Evolutionary conservation across 2,113 vertebrate species (phyloP), one percentile per base, ranked within the genome.

Genomic region (Nematolebias whitei): DNA sequence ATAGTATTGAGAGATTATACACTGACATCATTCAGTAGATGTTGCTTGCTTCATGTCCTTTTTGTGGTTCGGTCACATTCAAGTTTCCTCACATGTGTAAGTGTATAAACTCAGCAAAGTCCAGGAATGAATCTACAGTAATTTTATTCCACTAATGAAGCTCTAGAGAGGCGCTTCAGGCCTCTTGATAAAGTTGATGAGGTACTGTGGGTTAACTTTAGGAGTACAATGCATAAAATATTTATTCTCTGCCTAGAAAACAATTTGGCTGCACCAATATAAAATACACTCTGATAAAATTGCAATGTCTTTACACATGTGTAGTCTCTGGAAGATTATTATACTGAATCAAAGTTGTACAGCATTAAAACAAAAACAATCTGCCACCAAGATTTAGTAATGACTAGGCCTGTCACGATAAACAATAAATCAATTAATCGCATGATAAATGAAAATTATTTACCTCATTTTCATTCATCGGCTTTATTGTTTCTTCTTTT

Each of bases 1-100:
- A 92, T 91, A 89, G 86, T 85, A 84, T 90, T 87, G 87, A 92
- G 88, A 91, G 90, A 91, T 92, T 90, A n/a, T n/a, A 89, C 85
- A 88, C 84, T 85, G 86, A 91, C 87, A 80, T 90, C 63, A 83
- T 86, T 87, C 68, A 74, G 79, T 79, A 78, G 57, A 75, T 83
- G 78, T 79, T 71, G 64, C 83, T 86, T 49, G 68, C 32, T 73
- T 63, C 39, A 53, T 55, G 38, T 55, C 32, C n/a, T 39, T 14
- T 55, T 57, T 11, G 13, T 65, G 29, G 0, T 71, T 70, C 49
- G 4, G 41, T 24, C 20, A 53, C 71, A 32, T 54, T 65, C 10
- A 50, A 20, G 71, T 56, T 43, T 56, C 32, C 23, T 22, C 43
- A 64, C 54, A 38, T 32, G 12, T 39, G 29, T 13, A 10, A n/a